Conservation (phyloP, 2,113 vertebrate species). For the Acanthisitta chloris region DNA sequence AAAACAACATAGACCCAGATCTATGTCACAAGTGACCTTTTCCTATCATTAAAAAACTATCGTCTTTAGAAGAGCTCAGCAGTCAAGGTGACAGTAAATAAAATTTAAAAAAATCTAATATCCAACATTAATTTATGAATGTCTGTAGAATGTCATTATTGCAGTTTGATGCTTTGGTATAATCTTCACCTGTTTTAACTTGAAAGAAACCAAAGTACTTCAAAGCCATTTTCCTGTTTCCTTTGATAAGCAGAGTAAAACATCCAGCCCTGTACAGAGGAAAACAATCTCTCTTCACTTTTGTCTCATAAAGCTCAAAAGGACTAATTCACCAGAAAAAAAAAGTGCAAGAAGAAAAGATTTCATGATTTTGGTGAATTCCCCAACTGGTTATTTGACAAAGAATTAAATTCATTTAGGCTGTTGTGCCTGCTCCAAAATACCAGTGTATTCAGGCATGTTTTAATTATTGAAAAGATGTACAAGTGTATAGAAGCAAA, state of each 20-base stretch:
- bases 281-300: background rate
- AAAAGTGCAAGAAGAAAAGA: background rate
- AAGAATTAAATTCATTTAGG: background rate
- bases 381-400: background rate
- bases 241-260: background rate
- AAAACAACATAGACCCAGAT: background rate
- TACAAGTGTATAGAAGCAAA: background rate
- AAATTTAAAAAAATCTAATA: background rate
- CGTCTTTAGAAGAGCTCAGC: background rate
- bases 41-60: background rate
- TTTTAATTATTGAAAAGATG: background rate
- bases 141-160: background rate
- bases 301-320: background rate
- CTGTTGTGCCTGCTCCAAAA: background rate
- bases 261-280: background rate
- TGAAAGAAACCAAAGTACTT: background rate
- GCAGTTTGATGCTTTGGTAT: background rate
- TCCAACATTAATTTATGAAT: background rate
- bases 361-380: rapidly evolving
- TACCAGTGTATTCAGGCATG: background rate
- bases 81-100: background rate
- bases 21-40: background rate
- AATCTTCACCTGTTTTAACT: background rate
- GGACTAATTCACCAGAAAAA: background rate
- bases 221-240: background rate